Base-by-base conservation (phyloP, 2,888 invertebrate genomes). In the Drosophila pseudotalamancana region DNA sequence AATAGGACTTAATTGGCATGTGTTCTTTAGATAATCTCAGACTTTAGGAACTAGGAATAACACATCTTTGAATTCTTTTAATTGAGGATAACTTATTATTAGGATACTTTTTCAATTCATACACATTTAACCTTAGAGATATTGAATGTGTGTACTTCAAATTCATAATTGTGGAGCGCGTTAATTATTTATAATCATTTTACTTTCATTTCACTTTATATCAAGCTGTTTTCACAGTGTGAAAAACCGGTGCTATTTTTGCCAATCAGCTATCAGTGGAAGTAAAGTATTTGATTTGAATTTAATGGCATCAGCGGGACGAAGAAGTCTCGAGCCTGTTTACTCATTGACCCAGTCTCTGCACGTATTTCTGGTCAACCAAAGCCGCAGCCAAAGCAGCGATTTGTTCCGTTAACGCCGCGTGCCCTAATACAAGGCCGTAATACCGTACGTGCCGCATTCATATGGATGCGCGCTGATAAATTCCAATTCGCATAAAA, bases 361-460 rank as follows among this genome's bases (percentile, higher is more conserved):
- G 29, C 76, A 72, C 72, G 76, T 70, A 64, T 40, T 45, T 56
- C 63, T 76, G 72, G 72, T 31, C 77, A 76, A 72, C 32, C 54
- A 32, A 50, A 75, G 53, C 32, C 54, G 27, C 46, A 75, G 53
- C 12, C n/a, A 27, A 42, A 43, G 29, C 27, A 57, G 68, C 50
- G 27, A 50, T 69, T 67, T 49, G 55, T 40, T 57, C 63, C 51
- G 69, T 59, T 74, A 63, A 69, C 49, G 32, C 49, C 54, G 56
- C 72, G 49, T 72, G 60, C 46, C 77, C 65, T 66, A 68, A 67
- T 65, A 65, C 34, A 53, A 56, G 53, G 40, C 57, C 61, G 49
- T 60, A 66, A 60, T 49, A 19, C 45, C 34, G 59, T 79, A 83
- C 82, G 82, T 88, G 82, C 67, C 68, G 31, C 73, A 75, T 51